Conservation (phyloP, 1,140 invertebrate species). For the Globodera ellingtonae region DNA sequence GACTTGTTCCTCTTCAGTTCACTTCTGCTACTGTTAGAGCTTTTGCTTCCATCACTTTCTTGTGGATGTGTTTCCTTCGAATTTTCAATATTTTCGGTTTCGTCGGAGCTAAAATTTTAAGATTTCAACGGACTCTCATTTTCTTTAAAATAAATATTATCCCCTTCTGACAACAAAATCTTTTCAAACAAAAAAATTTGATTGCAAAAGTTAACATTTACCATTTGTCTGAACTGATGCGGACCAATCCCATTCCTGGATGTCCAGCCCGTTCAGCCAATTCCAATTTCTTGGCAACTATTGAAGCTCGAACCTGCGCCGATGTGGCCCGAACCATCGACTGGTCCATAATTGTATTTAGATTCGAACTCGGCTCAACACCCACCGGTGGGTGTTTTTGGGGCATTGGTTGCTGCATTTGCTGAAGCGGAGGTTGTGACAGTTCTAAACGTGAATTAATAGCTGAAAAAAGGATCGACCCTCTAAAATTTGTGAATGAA, state of each 20-base stretch:
- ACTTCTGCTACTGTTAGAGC: conserved; percentile 11
- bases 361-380: neutral
- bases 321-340: neutral
- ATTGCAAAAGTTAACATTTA: neutral
- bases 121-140: neutral
- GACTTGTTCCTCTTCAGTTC: conserved; percentile 2
- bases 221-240: neutral
- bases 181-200: neutral
- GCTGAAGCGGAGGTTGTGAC: neutral
- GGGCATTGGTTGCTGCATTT: neutral
- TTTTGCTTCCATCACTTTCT: neutral
- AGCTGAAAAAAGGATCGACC: neutral
- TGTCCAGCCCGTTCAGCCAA: conserved; percentile 7
- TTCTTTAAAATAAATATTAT: neutral
- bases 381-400: neutral
- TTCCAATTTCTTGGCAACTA: conserved; percentile 12
- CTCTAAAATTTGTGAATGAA: no score
- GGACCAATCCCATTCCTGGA: neutral
- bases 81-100: neutral
- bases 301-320: neutral
- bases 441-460: neutral
- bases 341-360: neutral
- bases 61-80: neutral
- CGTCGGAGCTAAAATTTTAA: neutral
- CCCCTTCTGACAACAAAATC: no score